phyloP scores from a whole-genome alignment of 2,888 invertebrate species.

The Drosophila neonasuta region DNA sequence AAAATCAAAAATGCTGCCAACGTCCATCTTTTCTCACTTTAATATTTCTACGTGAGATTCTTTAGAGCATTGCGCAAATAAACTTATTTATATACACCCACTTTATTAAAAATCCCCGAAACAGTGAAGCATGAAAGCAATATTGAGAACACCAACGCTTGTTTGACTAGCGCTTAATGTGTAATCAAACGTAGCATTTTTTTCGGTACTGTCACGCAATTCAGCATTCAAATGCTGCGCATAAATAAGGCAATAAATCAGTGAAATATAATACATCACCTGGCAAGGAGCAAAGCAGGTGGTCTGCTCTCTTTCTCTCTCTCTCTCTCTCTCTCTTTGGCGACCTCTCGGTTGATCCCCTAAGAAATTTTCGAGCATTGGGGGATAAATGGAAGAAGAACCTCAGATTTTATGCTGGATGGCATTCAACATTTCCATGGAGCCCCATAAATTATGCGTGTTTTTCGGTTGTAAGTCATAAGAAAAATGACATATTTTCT shows the following conservation, averaged over 20 bases:
- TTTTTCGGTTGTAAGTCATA: constrained; percentile 55
- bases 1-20: not conserved
- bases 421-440: constrained; percentile 38
- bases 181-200: constrained; percentile 57
- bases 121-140: not conserved
- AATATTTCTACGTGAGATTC: no score
- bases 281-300: constrained; percentile 22
- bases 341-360: constrained; percentile 15
- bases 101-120: not conserved
- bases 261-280: constrained; percentile 73
- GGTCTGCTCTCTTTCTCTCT: not conserved
- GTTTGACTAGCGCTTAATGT: constrained; percentile 26
- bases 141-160: not conserved
- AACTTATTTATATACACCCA: not conserved
- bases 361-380: constrained; percentile 10
- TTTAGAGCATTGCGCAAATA: not conserved
- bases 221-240: constrained; percentile 48
- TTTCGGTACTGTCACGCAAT: constrained; percentile 45
- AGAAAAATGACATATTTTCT: constrained; percentile 74
- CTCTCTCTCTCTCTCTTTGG: no score
- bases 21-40: no score
- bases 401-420: constrained; percentile 55
- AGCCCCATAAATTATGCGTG: constrained; percentile 65
- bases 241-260: constrained; percentile 74
- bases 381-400: constrained; percentile 1